Evolutionary conservation across 2,888 invertebrate genomes (phyloP), one percentile per base, ranked within the genome.

Genomic region (Coenonympha glycerion): DNA sequence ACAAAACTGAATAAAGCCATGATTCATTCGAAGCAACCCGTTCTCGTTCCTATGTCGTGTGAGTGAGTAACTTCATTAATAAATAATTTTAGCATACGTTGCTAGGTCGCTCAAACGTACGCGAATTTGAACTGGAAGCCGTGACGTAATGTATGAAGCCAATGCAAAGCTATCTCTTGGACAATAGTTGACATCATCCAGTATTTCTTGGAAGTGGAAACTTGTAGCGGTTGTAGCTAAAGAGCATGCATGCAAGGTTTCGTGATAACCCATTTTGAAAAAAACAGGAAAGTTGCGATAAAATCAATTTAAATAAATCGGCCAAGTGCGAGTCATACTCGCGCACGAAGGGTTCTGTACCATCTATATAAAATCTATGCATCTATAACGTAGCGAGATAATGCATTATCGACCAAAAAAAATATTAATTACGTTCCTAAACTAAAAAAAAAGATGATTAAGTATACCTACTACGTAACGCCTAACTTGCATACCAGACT

Each of bases 171-270:
- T 47, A 45, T 47, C 42, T 30, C 13, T 34, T 49, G 46, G 30
- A 44, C 48, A 55, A 44, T 49, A 46, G 68, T 62, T 73, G 73
- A 76, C 68, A 73, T 79, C 77, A 78, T 69, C 68, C 47, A 37
- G 44, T 56, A 49, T 55, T 79, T 78, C 80, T 70, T 57, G 61
- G 79, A 77, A 80, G 61, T 53, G 52, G 16, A 53, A 50, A n/a
- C n/a, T n/a, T n/a, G n/a, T n/a, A n/a, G n/a, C n/a, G n/a, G 53
- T 41, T 30, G 11, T 49, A 56, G 34, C 36, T 49, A 46, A 51
- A 49, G 49, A 45, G 30, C 55, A 45, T 36, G 52, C 46, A 52
- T 49, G 15, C 46, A n/a, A n/a, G 15, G 15, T 47, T 50, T 49
- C 51, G 41, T 47, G 24, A 26, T 46, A 31, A 36, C 50, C 47